Evolutionary conservation across 2,113 vertebrate species (phyloP).

Genomic region (Phyllopteryx taeniolatus): DNA sequence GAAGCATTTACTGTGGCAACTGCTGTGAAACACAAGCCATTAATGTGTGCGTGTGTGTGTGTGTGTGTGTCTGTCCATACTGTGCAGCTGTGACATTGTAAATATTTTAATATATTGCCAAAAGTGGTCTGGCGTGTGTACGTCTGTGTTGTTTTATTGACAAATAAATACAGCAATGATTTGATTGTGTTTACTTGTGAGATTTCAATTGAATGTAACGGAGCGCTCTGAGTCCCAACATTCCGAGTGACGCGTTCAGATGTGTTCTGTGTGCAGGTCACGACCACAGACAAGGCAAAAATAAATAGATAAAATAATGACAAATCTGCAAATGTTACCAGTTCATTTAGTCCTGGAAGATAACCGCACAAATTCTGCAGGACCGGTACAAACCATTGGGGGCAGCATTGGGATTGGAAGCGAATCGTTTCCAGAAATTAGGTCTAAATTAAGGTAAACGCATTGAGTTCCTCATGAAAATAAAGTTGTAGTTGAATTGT

Average conservation of each 20-base stretch:
- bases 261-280: no score
- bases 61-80: neutral
- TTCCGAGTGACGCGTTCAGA: no score
- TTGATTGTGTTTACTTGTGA: neutral
- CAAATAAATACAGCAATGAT: neutral
- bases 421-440: no score
- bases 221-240: no score
- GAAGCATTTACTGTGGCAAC: conserved; percentile 73
- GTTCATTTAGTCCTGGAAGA: no score
- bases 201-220: neutral
- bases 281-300: neutral
- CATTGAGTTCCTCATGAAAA: neutral
- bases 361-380: no score
- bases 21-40: conserved; percentile 45
- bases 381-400: no score
- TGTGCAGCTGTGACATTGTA: neutral
- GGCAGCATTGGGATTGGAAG: no score
- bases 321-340: no score
- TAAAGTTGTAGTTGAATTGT: neutral
- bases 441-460: neutral
- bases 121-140: neutral
- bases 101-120: neutral
- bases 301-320: neutral
- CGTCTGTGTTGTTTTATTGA: neutral
- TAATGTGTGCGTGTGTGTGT: conserved; percentile 17